Evolutionary conservation across 2,113 vertebrate species (phyloP).

Genomic region (Podilymbus podiceps): DNA sequence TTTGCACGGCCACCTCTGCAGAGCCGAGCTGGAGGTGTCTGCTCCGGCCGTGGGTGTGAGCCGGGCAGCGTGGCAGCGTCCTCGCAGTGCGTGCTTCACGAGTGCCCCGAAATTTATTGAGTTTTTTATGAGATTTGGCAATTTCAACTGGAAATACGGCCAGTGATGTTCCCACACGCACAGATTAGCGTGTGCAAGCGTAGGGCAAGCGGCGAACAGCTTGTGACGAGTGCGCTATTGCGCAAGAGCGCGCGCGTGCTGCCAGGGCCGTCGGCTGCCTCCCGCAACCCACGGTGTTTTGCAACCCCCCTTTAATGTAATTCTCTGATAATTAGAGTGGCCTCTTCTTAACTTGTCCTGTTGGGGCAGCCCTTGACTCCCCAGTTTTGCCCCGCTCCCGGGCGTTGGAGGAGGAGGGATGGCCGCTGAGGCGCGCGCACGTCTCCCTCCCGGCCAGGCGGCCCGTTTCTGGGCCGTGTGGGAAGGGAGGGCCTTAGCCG

Average conservation of each 20-base stretch:
- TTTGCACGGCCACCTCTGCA: not conserved
- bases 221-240: not conserved
- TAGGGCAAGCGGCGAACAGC: not conserved
- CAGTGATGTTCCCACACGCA: not conserved
- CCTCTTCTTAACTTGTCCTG: not conserved
- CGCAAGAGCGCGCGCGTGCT: not conserved
- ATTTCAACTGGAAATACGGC: not conserved
- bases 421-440: not conserved
- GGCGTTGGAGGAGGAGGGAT: not conserved
- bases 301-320: not conserved
- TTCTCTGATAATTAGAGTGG: not conserved
- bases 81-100: rapidly evolving
- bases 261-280: not conserved
- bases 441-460: not conserved
- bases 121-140: not conserved
- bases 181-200: not conserved
- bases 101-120: not conserved
- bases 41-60: not conserved
- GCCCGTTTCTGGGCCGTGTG: rapidly evolving
- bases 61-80: not conserved
- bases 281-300: not conserved
- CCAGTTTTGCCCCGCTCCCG: not conserved
- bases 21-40: not conserved
- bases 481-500: not conserved
- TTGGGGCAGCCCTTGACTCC: conserved; percentile 8